These are phyloP conservation scores for Lasioglossum figueresi DNA, from an alignment of 2,888 invertebrate species.

Conservation along the genomic window DNA sequence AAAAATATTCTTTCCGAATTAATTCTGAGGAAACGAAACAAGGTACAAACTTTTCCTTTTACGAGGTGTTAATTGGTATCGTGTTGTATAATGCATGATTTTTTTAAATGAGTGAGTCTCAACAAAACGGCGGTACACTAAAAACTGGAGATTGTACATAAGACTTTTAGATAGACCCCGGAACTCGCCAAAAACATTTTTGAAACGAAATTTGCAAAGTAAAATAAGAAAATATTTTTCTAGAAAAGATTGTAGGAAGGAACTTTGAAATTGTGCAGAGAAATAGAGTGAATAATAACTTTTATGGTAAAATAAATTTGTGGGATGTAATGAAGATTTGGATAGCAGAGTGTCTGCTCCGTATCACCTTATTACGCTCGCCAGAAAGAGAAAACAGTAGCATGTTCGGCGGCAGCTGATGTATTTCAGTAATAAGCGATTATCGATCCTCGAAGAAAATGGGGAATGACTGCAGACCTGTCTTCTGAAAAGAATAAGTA, in stretches of 20 bases:
- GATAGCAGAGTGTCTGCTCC: not conserved
- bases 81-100: not conserved
- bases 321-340: not conserved
- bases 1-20: not conserved
- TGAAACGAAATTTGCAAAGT: not conserved
- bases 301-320: not conserved
- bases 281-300: not conserved
- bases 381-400: not conserved
- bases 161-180: not conserved
- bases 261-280: no score
- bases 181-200: not conserved
- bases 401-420: not conserved
- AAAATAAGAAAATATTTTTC: no score
- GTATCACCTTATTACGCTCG: not conserved
- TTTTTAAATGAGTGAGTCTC: not conserved
- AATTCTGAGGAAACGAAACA: not conserved
- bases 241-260: no score
- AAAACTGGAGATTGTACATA: not conserved
- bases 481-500: slow-evolving; percentile 51
- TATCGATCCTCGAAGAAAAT: slow-evolving; percentile 39
- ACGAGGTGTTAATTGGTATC: not conserved
- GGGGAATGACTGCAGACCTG: slow-evolving; percentile 15
- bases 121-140: not conserved
- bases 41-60: not conserved
- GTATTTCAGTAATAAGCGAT: slow-evolving; percentile 36